A percentile compares a stretch with the other conserved stretches of the same genome.
Evolutionary conservation across 2,113 vertebrate species (phyloP).

Genomic region (Lota lota): DNA sequence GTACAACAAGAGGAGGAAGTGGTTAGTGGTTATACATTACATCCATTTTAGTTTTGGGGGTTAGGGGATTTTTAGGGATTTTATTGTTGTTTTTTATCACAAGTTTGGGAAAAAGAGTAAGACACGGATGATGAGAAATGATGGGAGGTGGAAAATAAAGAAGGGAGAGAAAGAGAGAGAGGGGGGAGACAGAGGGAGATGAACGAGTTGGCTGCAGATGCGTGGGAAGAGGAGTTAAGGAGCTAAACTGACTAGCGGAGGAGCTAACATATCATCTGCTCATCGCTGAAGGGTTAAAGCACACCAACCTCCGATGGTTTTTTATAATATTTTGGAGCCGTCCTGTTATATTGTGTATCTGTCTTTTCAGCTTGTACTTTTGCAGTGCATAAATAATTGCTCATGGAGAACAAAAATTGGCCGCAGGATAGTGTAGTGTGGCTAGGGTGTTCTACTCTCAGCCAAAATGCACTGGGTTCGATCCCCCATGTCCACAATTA

Average conservation of each 20-base stretch:
- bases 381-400: slow-evolving; percentile 45
- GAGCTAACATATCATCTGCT: slow-evolving; percentile 34
- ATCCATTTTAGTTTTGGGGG: neutral
- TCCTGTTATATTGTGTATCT: slow-evolving; percentile 19
- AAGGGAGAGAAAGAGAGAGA: slow-evolving; percentile 16
- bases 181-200: slow-evolving; percentile 27
- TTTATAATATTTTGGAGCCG: slow-evolving; percentile 3
- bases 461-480: too few species aligned
- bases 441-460: too few species aligned
- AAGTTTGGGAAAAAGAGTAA: too few species aligned
- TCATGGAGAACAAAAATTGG: slow-evolving; percentile 45
- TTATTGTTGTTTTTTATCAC: too few species aligned
- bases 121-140: neutral
- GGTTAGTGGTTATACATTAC: neutral
- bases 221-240: slow-evolving; percentile 30
- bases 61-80: neutral
- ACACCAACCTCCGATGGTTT: slow-evolving; percentile 48
- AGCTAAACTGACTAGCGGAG: slow-evolving; percentile 45
- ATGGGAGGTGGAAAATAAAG: neutral
- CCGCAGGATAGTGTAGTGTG: neutral
- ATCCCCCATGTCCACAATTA: too few species aligned
- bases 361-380: slow-evolving; percentile 27
- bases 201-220: slow-evolving; percentile 50
- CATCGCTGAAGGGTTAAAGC: slow-evolving; percentile 40
- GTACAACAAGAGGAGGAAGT: slow-evolving; percentile 16